phyloP scores from a whole-genome alignment of 2,113 vertebrate genomes.

The Phyllostomus discolor region DNA sequence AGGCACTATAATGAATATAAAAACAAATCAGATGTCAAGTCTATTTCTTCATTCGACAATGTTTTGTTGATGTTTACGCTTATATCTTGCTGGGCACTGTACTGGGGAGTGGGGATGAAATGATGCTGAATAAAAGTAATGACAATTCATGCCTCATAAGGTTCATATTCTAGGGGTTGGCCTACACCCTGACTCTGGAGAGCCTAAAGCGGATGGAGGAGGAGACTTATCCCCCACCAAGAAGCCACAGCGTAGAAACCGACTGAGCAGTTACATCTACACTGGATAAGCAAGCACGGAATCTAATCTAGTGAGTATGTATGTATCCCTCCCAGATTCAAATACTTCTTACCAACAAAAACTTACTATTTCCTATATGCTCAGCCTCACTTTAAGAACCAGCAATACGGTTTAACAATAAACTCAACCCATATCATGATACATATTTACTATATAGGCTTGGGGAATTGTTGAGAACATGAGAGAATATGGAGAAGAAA shows the following conservation, averaged over 20 bases:
- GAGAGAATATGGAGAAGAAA: not conserved
- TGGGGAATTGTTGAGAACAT: not conserved
- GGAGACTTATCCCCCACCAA: not conserved
- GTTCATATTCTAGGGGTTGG: not conserved
- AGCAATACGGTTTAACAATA: not conserved
- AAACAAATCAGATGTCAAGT: not conserved
- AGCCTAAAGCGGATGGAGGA: not conserved
- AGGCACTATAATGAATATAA: not conserved
- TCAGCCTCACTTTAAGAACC: not conserved
- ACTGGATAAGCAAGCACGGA: not conserved
- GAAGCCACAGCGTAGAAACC: not conserved
- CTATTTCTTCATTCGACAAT: not conserved
- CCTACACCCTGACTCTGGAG: not conserved
- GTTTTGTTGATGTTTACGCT: not conserved
- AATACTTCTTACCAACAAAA: not conserved
- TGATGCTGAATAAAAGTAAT: not conserved
- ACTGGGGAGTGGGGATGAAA: not conserved
- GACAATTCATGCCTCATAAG: not conserved
- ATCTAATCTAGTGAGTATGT: not conserved
- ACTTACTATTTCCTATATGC: not conserved
- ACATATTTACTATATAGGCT: not conserved
- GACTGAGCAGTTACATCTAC: not conserved
- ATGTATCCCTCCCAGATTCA: not conserved
- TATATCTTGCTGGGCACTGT: not conserved
- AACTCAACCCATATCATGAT: not conserved